phyloP scores from a whole-genome alignment of 2,113 vertebrate species.

The Eleginops maclovinus region DNA sequence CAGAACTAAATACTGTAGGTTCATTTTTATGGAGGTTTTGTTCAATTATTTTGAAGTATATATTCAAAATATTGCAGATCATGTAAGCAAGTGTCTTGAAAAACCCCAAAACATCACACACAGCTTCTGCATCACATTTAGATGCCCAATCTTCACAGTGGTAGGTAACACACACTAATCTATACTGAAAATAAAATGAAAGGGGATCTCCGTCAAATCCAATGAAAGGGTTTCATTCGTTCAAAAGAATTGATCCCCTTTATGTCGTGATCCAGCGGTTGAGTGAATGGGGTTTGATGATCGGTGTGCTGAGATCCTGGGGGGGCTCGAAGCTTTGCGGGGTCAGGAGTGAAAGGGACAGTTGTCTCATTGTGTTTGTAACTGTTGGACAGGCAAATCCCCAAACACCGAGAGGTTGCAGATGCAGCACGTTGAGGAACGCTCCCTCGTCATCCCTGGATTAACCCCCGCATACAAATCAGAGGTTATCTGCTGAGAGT shows the following conservation, averaged over 20 bases:
- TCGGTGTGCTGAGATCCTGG: constrained; percentile 58
- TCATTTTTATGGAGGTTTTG: too few species aligned
- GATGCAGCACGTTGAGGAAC: constrained; percentile 49
- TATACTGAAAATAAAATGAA: constrained; percentile 36
- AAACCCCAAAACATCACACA: not conserved
- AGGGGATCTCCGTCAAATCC: constrained; percentile 26
- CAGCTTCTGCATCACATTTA: not conserved
- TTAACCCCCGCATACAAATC: constrained; percentile 67
- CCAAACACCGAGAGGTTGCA: constrained; percentile 52
- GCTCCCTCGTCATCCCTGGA: constrained; percentile 50
- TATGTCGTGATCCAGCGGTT: constrained; percentile 57
- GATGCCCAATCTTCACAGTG: not conserved
- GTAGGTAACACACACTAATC: not conserved
- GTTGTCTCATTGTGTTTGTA: constrained; percentile 70
- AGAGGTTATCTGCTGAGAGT: constrained; percentile 61
- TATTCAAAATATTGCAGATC: not conserved
- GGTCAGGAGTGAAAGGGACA: constrained; percentile 62
- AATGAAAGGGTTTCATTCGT: constrained; percentile 19
- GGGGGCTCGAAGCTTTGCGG: not conserved
- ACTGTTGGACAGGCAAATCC: constrained; percentile 57
- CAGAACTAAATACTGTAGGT: too few species aligned
- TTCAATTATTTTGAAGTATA: too few species aligned
- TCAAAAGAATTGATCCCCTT: constrained; percentile 62
- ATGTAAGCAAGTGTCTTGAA: not conserved
- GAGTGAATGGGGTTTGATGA: constrained; percentile 58